Conservation (phyloP, 2,113 vertebrate species). For the Aythya baeri region DNA sequence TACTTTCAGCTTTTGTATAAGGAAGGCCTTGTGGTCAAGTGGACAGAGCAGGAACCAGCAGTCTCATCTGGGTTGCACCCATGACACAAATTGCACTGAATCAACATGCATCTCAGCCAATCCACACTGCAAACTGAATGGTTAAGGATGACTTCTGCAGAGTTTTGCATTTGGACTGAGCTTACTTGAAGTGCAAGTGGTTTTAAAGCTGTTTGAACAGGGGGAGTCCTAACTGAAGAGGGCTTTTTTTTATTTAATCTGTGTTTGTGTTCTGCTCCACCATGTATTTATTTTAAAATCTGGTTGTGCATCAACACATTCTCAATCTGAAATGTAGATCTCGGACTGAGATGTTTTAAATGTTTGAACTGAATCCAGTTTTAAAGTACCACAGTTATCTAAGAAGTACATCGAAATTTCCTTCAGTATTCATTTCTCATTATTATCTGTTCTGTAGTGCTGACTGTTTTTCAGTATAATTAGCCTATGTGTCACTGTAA, state of each 20-base stretch:
- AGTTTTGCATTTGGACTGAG: neutral
- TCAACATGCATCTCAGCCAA: neutral
- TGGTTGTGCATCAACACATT: slow-evolving; percentile 44
- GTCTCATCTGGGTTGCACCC: neutral
- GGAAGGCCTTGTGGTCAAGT: neutral
- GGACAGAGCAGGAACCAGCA: neutral
- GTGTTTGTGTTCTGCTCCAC: slow-evolving; percentile 16
- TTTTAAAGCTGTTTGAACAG: neutral
- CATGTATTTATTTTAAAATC: slow-evolving; percentile 57
- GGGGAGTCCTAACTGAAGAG: neutral
- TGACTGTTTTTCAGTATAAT: slow-evolving; percentile 37
- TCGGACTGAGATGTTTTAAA: slow-evolving; percentile 21
- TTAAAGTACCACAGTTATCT: slow-evolving; percentile 64
- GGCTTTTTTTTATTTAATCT: neutral
- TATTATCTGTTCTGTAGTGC: slow-evolving; percentile 53
- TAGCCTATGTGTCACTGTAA: neutral
- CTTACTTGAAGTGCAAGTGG: neutral
- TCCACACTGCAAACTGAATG: neutral
- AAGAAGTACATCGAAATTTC: slow-evolving; percentile 57
- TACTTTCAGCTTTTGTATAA: neutral
- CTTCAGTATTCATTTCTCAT: slow-evolving; percentile 55
- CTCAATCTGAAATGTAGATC: slow-evolving; percentile 60
- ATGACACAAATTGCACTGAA: neutral
- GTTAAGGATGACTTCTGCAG: neutral
- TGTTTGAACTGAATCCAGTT: slow-evolving; percentile 56